These are phyloP conservation scores for Choloepus hoffmanni DNA, from an alignment of 2,113 vertebrate genomes.

Conservation along the genomic window DNA sequence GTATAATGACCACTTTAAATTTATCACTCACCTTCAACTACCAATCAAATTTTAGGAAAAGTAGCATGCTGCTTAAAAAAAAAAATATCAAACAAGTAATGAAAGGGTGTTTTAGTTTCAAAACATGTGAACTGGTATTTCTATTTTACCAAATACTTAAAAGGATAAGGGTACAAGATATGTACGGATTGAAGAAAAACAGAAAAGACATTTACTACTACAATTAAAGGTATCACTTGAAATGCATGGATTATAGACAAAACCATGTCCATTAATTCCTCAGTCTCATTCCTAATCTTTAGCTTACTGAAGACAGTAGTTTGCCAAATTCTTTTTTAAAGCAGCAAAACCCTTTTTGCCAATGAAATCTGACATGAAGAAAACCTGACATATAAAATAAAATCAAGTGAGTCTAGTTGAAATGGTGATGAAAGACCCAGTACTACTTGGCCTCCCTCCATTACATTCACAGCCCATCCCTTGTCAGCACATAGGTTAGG, in stretches of 20 bases:
- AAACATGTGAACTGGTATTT: not conserved
- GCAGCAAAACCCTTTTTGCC: not conserved
- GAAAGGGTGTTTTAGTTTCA: not conserved
- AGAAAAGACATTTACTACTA: not conserved
- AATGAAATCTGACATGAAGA: not conserved
- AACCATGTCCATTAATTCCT: not conserved
- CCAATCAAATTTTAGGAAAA: slow-evolving; percentile 8
- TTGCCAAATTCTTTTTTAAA: not conserved
- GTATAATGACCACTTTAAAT: not conserved
- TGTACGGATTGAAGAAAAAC: not conserved
- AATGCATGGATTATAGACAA: not conserved
- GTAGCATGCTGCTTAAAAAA: not conserved
- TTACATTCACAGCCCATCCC: not conserved
- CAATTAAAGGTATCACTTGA: not conserved
- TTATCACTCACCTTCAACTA: not conserved
- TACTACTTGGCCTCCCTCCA: not conserved
- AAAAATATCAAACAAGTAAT: not conserved
- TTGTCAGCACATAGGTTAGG: not conserved
- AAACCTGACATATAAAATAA: not conserved
- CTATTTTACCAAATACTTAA: not conserved
- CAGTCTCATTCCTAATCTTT: not conserved
- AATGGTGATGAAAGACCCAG: not conserved
- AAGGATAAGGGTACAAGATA: not conserved
- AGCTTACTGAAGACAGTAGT: not conserved
- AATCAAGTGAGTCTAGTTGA: not conserved